Conservation (phyloP, 2,888 invertebrate genomes). For the Sarcophaga carnaria region DNA sequence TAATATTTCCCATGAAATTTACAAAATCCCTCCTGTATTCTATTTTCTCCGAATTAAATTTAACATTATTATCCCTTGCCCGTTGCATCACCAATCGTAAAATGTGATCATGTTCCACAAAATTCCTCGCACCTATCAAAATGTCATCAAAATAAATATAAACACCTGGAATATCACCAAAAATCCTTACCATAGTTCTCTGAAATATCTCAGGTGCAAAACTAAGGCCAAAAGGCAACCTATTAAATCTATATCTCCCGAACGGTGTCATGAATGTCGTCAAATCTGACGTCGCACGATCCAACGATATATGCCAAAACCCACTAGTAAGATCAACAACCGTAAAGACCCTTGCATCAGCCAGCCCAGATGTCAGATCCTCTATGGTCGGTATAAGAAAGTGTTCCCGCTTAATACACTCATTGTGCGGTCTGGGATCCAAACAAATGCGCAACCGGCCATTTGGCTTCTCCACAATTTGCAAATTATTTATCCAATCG, state of each 20-base stretch:
- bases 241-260: slow-evolving; percentile 2
- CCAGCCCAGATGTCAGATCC: too few species aligned
- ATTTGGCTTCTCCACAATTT: slow-evolving; percentile 60
- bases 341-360: too few species aligned
- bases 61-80: slow-evolving; percentile 29
- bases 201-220: slow-evolving; percentile 15
- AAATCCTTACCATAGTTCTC: not conserved
- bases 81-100: not conserved
- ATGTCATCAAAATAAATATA: not conserved
- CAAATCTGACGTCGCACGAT: not conserved
- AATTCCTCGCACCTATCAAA: not conserved
- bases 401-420: too few species aligned
- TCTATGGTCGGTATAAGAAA: too few species aligned
- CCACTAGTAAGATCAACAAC: too few species aligned
- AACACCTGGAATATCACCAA: slow-evolving; percentile 1
- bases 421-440: slow-evolving; percentile 53
- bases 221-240: slow-evolving; percentile 5
- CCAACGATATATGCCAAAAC: not conserved
- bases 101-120: slow-evolving; percentile 2
- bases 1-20: slow-evolving; percentile 56
- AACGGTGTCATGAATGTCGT: slow-evolving; percentile 24
- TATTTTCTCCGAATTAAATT: slow-evolving; percentile 56
- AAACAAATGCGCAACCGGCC: slow-evolving; percentile 47
- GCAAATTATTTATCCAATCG: slow-evolving; percentile 59
- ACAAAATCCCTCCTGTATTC: slow-evolving; percentile 51